Percentiles rank a stretch among this genome's conserved stretches.
Conservation (phyloP, 2,113 vertebrate genomes). For the Polyodon spathula region DNA sequence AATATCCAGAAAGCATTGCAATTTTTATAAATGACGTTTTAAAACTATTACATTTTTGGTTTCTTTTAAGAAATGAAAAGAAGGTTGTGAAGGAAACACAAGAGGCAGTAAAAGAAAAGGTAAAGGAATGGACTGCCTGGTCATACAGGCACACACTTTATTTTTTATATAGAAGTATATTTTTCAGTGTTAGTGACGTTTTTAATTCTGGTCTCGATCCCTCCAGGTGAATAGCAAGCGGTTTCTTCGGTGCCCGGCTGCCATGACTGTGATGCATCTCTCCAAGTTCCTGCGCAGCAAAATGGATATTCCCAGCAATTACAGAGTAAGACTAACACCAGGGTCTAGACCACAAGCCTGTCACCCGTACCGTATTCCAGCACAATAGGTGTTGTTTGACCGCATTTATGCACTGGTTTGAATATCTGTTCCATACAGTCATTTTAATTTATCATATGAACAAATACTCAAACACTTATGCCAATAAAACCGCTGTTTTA, state of each 20-base stretch:
- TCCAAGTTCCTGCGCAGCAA: slow-evolving; percentile 89
- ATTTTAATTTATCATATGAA: no score
- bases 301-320: slow-evolving; percentile 88
- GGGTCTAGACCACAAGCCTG: no score
- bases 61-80: slow-evolving; percentile 58
- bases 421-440: neutral
- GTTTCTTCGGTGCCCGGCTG: slow-evolving; percentile 84
- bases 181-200: neutral
- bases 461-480: no score
- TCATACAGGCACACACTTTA: neutral
- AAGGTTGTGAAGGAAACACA: slow-evolving; percentile 50
- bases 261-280: slow-evolving; percentile 85
- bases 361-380: neutral
- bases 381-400: no score
- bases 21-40: neutral
- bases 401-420: no score
- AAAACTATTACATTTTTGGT: neutral
- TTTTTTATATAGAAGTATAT: slow-evolving; percentile 6
- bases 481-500: no score
- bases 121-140: slow-evolving; percentile 29
- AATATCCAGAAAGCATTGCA: no score
- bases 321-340: slow-evolving; percentile 58
- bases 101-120: slow-evolving; percentile 77
- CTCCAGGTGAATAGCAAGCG: slow-evolving; percentile 68
- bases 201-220: neutral